Evolutionary conservation across 2,113 vertebrate genomes (phyloP), one percentile per base, ranked within the genome.

Genomic region (Gnathonemus echidnorhynchus): DNA sequence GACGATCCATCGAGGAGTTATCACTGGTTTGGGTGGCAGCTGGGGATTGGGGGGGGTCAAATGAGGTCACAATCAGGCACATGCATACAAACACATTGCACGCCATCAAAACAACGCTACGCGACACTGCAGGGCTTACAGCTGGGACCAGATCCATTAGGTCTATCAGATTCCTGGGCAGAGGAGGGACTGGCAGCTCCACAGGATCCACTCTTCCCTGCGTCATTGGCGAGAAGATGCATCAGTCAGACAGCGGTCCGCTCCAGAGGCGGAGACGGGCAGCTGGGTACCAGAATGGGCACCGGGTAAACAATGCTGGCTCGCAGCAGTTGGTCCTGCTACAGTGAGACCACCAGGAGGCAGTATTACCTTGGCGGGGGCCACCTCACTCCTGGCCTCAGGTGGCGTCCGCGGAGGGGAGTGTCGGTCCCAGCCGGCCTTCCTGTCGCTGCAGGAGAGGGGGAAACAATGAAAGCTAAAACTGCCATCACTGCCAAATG

Each of bases 151-250:
- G 94, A 93, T 98, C 97, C n/a, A 97, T 96, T 94, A 97, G 97
- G 93, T 99, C 98, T 86, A 98, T 98, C 90, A 99, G 96, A 96
- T 99, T 99, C 92, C 98, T 97, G 46, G 96, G 95, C 80, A 96
- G 91, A 19, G 94, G 93, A 77, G 94, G 91, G 6, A 94, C 90
- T 88, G 95, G 95, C 90, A 93, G 93, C 89, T 99, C 97, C 88
- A 93, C 92, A 87, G 97, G 97, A 89, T 97, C 97, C 66, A 95
- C 91, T 94, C 95, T 92, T 86, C 95, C 96, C 98, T 99, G 94
- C 88, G 90, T 84, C 21, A 45, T 48, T 42, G 5, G 35, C 10
- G 31, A 93, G 70, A 92, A 66, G 45, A 46, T 58, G 45, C 27
- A 49, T n/a, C n/a, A n/a, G 48, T 77, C 45, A 8, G 13, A 53